These are phyloP conservation scores for Euborellia annulipes DNA, from an alignment of 1,140 invertebrate genomes.

Conservation along the genomic window DNA sequence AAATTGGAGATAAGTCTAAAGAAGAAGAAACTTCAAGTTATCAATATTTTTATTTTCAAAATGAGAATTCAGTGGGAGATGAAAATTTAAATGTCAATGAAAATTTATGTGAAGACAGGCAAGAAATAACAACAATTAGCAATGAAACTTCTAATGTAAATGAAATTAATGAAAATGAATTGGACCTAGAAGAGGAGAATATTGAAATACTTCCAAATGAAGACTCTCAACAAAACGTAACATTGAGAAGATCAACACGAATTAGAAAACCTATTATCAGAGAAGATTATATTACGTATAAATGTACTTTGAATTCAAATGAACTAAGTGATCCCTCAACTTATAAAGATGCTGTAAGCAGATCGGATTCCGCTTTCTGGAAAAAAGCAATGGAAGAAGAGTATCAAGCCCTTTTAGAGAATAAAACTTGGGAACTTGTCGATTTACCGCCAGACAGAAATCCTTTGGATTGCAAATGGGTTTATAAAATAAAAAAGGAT, in stretches of 20 bases:
- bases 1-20: not conserved
- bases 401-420: conserved; percentile 18
- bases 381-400: conserved; percentile 19
- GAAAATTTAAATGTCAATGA: not conserved
- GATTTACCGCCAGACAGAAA: conserved; percentile 19
- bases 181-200: too few relatives aligned
- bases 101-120: not conserved
- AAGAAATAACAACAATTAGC: too few relatives aligned
- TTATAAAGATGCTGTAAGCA: conserved; percentile 15
- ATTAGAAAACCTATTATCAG: not conserved
- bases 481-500: conserved; percentile 22
- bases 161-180: too few relatives aligned
- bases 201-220: too few relatives aligned
- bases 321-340: not conserved
- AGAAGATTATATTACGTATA: not conserved
- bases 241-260: not conserved
- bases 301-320: not conserved
- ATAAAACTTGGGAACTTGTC: conserved; percentile 20
- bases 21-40: not conserved
- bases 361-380: conserved; percentile 17
- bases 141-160: too few relatives aligned
- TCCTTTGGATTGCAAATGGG: conserved; percentile 24
- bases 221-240: not conserved
- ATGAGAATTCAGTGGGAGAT: not conserved
- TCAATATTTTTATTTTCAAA: not conserved